A percentile compares a stretch with the other conserved stretches of the same genome.
Evolutionary conservation across 2,113 vertebrate genomes (phyloP).

Genomic region (Cercopithecus mona): DNA sequence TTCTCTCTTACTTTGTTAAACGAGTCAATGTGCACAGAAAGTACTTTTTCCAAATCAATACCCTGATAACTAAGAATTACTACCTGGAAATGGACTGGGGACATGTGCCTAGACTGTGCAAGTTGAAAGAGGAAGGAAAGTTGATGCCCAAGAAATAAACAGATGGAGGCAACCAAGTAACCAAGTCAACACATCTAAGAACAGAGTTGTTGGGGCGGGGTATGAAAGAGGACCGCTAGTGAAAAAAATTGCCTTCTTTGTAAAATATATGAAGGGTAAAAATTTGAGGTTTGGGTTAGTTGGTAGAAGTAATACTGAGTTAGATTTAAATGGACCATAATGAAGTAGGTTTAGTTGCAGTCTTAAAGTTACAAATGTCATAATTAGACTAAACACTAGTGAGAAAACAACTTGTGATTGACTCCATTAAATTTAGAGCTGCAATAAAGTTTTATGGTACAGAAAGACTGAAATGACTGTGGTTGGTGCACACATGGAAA

Average conservation of each 20-base stretch:
- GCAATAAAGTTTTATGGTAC: neutral
- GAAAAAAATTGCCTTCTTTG: neutral
- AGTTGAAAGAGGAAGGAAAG: neutral
- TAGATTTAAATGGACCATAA: constrained; percentile 19
- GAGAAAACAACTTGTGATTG: constrained; percentile 26
- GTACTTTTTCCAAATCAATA: neutral
- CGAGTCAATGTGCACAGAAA: neutral
- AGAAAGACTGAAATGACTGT: neutral
- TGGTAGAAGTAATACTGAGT: neutral
- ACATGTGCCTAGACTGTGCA: neutral
- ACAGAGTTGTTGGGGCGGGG: neutral
- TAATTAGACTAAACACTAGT: constrained; percentile 21
- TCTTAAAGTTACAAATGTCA: constrained; percentile 16
- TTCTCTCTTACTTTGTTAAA: neutral
- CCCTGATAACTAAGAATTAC: neutral
- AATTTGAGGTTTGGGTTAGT: neutral
- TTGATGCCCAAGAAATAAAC: neutral
- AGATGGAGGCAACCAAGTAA: neutral
- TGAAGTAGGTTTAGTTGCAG: neutral
- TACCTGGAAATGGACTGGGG: neutral
- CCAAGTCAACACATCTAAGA: neutral
- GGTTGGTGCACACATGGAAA: neutral
- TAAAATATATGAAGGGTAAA: constrained; percentile 13
- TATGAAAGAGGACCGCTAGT: neutral
- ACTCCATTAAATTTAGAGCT: neutral